phyloP scores from a whole-genome alignment of 2,797 vertebrate species.

The Dermochelys coriacea region DNA sequence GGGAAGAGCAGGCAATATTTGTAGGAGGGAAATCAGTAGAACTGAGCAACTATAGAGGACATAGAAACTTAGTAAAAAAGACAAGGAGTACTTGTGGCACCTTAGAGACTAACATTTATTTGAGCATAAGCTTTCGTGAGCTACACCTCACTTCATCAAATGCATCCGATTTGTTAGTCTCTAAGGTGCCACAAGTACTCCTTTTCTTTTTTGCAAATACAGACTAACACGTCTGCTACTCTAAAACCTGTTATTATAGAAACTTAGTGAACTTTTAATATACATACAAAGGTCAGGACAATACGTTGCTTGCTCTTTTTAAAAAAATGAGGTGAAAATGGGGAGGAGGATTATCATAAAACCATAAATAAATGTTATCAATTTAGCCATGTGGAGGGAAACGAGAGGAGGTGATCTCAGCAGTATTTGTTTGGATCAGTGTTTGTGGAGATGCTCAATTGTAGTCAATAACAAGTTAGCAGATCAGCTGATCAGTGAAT shows the following conservation, averaged over 20 bases:
- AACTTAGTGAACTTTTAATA: neutral
- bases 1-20: neutral
- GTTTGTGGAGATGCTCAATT: neutral
- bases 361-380: neutral
- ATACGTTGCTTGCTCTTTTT: neutral
- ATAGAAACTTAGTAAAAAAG: neutral
- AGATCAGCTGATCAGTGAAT: neutral
- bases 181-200: too few relatives aligned
- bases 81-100: too few relatives aligned
- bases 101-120: too few relatives aligned
- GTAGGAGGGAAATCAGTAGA: neutral
- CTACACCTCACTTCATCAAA: too few relatives aligned
- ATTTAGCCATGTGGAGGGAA: neutral
- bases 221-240: too few relatives aligned
- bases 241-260: too few relatives aligned
- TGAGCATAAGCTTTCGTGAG: too few relatives aligned
- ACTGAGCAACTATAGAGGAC: neutral
- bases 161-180: too few relatives aligned
- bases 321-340: neutral
- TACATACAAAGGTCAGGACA: neutral
- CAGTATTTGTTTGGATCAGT: neutral
- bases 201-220: too few relatives aligned
- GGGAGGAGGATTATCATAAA: neutral
- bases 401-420: neutral
- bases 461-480: constrained; percentile 10